Base-by-base conservation (phyloP, 2,888 invertebrate species). In the Trachelus iudaicus region DNA sequence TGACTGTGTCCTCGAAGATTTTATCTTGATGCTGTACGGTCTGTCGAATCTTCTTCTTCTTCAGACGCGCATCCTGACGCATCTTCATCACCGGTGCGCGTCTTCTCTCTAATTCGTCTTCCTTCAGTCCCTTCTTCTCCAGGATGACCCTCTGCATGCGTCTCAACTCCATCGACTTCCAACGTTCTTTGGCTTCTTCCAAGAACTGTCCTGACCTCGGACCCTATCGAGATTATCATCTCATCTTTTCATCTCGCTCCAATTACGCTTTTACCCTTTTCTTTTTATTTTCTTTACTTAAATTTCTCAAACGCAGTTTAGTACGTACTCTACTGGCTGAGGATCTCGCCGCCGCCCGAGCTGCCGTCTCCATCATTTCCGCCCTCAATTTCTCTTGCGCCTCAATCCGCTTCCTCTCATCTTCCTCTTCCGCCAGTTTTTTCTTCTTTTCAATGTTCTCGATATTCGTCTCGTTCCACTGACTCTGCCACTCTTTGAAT, bases 1-100 rank as follows among this genome's bases (percentile, higher is more conserved):
- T 93, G 0, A 95, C 93, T 0, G 94, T 94, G 69, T 95, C 94
- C 82, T 94, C 94, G 84, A 96, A 96, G 82, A 96, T 94, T 9
- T 92, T 92, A 81, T 94, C 93, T 80, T 94, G 93, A 81, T 93
- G 92, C 85, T 93, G 93, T 91, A 95, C 92, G 37, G 93, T 93
- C 76, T 93, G 93, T 34, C 92, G 90, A 90, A 94, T 93, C 87
- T 94, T 93, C 82, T 92, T 90, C 85, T 93, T 93, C 86, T 94
- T 95, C 79, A 92, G 92, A 79, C 93, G 90, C 11, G 93, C 92
- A 81, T 94, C 94, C 37, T 92, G 91, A 85, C 94, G 94, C 76
- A 95, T 88, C 85, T 93, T 94, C 81, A 94, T 89, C 75, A 95
- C 87, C 1, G 95, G 95, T 84, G 93, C 93, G 81, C 94, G 93